Evolutionary conservation across 1,140 invertebrate species (phyloP).

Genomic region (Stenopsyche tienmushanensis): DNA sequence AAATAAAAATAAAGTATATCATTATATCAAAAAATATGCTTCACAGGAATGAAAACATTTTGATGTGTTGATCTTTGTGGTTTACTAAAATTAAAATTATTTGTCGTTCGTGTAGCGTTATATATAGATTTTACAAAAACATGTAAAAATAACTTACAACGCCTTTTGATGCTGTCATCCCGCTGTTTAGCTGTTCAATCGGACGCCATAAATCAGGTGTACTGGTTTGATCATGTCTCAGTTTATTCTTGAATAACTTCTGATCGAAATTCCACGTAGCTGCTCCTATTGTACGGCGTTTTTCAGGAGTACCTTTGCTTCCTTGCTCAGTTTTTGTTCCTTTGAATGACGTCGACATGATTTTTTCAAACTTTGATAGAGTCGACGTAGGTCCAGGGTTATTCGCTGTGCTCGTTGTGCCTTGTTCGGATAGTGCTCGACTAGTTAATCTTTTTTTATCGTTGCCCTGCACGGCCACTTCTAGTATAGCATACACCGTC

Average conservation of each 20-base stretch:
- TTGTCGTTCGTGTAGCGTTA: background rate
- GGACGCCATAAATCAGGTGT: slow-evolving; percentile 77
- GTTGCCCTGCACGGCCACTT: slow-evolving; percentile 51
- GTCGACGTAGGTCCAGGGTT: slow-evolving; percentile 43
- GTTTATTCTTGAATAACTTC: slow-evolving; percentile 66
- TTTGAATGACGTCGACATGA: slow-evolving; percentile 30
- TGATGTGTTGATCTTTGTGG: no score
- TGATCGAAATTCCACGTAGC: slow-evolving; percentile 71
- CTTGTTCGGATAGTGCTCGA: slow-evolving; percentile 26
- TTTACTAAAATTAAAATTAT: background rate
- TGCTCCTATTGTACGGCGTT: slow-evolving; percentile 65
- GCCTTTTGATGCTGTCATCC: slow-evolving; percentile 59
- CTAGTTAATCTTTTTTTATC: slow-evolving; percentile 46
- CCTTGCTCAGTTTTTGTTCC: slow-evolving; percentile 2
- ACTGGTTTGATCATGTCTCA: slow-evolving; percentile 61
- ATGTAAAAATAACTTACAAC: slow-evolving; percentile 50
- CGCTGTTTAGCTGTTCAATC: slow-evolving; percentile 68
- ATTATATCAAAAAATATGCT: no score
- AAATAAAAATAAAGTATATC: no score
- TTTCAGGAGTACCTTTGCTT: slow-evolving; percentile 50
- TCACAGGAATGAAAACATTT: no score
- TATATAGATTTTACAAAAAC: background rate
- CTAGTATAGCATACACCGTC: slow-evolving; percentile 71
- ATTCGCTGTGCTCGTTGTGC: slow-evolving; percentile 42
- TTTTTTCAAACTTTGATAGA: slow-evolving; percentile 28